Base-by-base conservation (phyloP, 2,888 invertebrate species). In the Pomacea canaliculata region DNA sequence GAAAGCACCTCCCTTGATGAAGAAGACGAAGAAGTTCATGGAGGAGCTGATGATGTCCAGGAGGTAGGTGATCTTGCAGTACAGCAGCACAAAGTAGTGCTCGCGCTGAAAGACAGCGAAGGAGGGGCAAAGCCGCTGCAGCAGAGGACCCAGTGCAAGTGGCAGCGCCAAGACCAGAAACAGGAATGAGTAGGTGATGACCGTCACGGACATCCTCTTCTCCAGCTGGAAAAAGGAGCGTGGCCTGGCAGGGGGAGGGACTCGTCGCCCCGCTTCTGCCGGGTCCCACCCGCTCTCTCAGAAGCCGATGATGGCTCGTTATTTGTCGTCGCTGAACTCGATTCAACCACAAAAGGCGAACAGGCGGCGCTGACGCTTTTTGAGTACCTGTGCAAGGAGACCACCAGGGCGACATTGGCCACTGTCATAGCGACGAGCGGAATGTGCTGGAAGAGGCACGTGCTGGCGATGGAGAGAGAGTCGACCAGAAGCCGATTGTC, bases 1-100 rank as follows among this genome's bases (percentile, higher is more conserved):
- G 67, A 73, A 73, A 1, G 73, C 73, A 16, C 67, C 73, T 1
- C 73, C 73, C n/a, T 67, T 73, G 67, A 66, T 67, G 67, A 73
- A 73, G 73, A 73, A 73, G n/a, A 73, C 73, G 60, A 73, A 73
- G 51, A 73, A 73, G 73, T 73, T 73, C 37, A 73, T 59, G 46
- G 73, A 67, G n/a, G 73, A 66, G n/a, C 73, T 73, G 67, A 73
- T 59, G 23, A 73, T 73, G 46, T 73, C 56, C 59, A 73, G 67
- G 7, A 73, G 60, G n/a, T 66, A 67, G 13, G 67, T 46, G n/a
- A 59, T 27, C n/a, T 66, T 51, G 46, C 66, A 59, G 72, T 72
- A 72, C 67, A 49, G 18, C 63, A 70, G 72, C 69, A 62, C 69
- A 48, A 63, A 59, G 37, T 77, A 77, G 73, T 77, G 72, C 51